Evolutionary conservation across 2,888 invertebrate genomes (phyloP).

Genomic region (Chrysopilus asiliformis): DNA sequence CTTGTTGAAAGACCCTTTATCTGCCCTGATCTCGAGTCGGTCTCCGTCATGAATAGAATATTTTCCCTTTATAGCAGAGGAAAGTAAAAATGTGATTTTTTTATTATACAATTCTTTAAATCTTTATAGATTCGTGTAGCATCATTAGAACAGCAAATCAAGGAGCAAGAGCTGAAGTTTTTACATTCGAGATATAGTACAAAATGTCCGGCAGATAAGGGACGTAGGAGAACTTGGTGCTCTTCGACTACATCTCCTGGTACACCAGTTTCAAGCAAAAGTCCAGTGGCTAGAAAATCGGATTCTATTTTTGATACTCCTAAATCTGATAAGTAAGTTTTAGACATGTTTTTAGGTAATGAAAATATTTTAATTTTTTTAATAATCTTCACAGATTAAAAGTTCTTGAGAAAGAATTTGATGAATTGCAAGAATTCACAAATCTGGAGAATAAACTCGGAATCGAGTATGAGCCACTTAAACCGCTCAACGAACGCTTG

Average conservation of each 20-base stretch:
- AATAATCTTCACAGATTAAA: slow-evolving; percentile 34
- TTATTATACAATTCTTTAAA: too few relatives aligned
- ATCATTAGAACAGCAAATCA: slow-evolving; percentile 25
- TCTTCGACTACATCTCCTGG: slow-evolving; percentile 20
- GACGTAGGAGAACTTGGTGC: slow-evolving; percentile 34
- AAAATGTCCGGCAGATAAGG: slow-evolving; percentile 17
- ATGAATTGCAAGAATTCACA: slow-evolving; percentile 44
- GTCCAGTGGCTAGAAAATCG: neutral
- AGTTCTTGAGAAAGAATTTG: slow-evolving; percentile 39
- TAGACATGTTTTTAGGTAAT: neutral
- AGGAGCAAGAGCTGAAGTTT: slow-evolving; percentile 26
- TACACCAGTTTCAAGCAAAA: too few relatives aligned
- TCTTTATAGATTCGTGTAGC: too few relatives aligned
- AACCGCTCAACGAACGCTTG: slow-evolving; percentile 17
- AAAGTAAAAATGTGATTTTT: too few relatives aligned
- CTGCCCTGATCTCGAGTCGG: too few relatives aligned
- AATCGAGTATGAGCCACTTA: slow-evolving; percentile 21
- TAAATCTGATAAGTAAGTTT: slow-evolving; percentile 7
- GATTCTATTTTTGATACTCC: slow-evolving; percentile 12
- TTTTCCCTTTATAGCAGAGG: too few relatives aligned
- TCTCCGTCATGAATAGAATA: too few relatives aligned
- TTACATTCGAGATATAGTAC: slow-evolving; percentile 26
- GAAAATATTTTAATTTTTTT: neutral
- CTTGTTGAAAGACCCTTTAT: too few relatives aligned
- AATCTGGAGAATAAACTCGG: slow-evolving; percentile 43